Evolutionary conservation across 2,888 invertebrate species (phyloP), one percentile per base, ranked within the genome.

Genomic region (Brachyopa scutellaris): DNA sequence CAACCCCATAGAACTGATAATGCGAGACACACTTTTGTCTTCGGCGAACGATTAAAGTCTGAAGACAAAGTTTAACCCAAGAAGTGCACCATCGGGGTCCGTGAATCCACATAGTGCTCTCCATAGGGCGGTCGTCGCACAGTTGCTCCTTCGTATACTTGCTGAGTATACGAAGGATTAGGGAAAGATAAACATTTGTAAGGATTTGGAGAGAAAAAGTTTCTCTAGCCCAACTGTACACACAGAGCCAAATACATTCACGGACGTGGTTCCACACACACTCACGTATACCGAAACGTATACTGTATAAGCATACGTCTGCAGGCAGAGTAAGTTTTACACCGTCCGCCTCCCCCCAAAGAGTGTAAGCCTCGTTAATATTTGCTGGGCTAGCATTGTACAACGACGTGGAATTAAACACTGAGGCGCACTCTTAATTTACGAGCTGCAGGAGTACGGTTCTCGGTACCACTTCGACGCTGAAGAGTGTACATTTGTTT

Each of bases 121-220:
- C 61, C 31, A 15, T 51, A 26, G 64, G 23, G 57, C 31, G 42
- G 64, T 45, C n/a, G 29, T 51, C 53, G 36, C 49, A 49, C 31
- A 53, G 61, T 49, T 33, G 33, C 38, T 51, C 6, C 70, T 38
- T 70, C 42, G n/a, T n/a, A n/a, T 59, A 59, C 59, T 70, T 31
- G 55, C 51, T 31, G 31, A 45, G 51, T 51, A 61, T 55, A 61
- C 78, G 36, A 67, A 67, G 87, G 88, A 88, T 88, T 89, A 88
- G 87, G 88, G 87, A 88, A 88, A 88, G 89, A 88, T 89, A 89
- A 88, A 89, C 89, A 88, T 88, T 88, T 89, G 89, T 88, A 89
- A 88, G 88, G 88, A 88, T 89, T 88, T 87, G 85, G 76, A 87
- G 88, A 87, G 88, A 82, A 82, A n/a, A 76, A 80, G 49, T 76